phyloP scores from a whole-genome alignment of 2,797 vertebrate genomes.

The Nothura maculosa region DNA sequence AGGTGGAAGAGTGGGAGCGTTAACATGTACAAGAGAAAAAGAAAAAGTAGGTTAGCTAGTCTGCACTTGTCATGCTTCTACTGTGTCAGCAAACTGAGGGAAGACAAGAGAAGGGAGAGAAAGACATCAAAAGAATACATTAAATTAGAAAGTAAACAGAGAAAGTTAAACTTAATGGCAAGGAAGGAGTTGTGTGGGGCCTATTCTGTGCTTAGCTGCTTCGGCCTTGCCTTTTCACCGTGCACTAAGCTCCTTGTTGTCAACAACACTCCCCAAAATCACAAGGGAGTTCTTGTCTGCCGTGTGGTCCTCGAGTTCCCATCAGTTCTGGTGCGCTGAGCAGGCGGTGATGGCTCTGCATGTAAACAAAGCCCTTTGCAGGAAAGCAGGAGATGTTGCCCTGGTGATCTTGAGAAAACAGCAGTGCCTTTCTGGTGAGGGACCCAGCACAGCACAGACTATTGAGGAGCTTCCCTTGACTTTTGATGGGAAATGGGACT shows the following conservation, averaged over 20 bases:
- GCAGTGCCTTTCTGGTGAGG: neutral
- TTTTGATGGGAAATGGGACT: neutral
- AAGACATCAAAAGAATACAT: conserved; percentile 74
- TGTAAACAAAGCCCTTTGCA: neutral
- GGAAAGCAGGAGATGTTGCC: neutral
- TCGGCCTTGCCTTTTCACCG: neutral
- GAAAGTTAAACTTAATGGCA: conserved; percentile 50
- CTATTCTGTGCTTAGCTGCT: neutral
- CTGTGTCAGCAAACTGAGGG: conserved; percentile 55
- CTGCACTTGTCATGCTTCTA: conserved; percentile 54
- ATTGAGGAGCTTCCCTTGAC: neutral
- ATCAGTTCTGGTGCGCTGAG: neutral
- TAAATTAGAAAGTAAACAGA: conserved; percentile 68
- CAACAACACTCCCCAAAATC: accelerated
- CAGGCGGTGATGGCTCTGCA: neutral
- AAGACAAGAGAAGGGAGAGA: conserved; percentile 54
- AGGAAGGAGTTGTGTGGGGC: conserved; percentile 39
- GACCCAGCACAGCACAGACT: neutral
- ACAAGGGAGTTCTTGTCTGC: neutral
- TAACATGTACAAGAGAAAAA: conserved; percentile 27
- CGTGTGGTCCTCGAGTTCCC: neutral
- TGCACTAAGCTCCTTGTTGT: neutral
- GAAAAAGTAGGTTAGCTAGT: conserved; percentile 54
- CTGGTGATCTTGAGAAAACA: neutral
- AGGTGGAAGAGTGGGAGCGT: conserved; percentile 37